Evolutionary conservation across 2,113 vertebrate genomes (phyloP), one percentile per base, ranked within the genome.

Genomic region (Echinops telfairi): DNA sequence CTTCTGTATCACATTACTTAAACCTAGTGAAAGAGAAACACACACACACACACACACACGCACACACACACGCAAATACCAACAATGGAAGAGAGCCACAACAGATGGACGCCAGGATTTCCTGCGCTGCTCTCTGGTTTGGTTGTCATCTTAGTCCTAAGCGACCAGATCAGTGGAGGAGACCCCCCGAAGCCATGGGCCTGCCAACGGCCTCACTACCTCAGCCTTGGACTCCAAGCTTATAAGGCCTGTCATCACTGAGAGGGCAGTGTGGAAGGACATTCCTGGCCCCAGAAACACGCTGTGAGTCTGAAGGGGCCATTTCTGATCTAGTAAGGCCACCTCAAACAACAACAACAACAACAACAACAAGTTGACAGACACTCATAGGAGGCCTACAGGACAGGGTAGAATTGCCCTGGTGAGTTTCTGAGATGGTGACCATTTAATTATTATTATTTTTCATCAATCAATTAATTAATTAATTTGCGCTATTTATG

Each of bases 191-290:
- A 60, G 70, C 33, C 17, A 5, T 1, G 2, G 2, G 16, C 20
- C 64, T 66, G 33, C 9, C 23, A 20, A 27, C 19, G 27, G 12
- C 38, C 25, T 70, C 25, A 4, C 12, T 17, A 15, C 3, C 20
- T 62, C 47, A 11, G 0, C 4, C 0, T 3, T 7, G 10, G 36
- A 66, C 25, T 8, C 64, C 0, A 14, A 1, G 33, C 53, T n/a
- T 10, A 6, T 3, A 11, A 62, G 64, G 27, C 9, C 15, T 17
- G 16, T 15, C 57, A 70, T 80, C 62, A 25, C 0, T 19, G 47
- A 11, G 40, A 86, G 4, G 10, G 64, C 33, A 15, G 2, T 3
- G 10, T 71, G 66, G 62, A 22, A 14, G 36, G 40, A 58, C 79
- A 19, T 23, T 20, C 0, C 40, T 29, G 77, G 79, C n/a, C 62